Base-by-base conservation (phyloP, 2,113 vertebrate genomes). In the Myotis lucifugus region DNA sequence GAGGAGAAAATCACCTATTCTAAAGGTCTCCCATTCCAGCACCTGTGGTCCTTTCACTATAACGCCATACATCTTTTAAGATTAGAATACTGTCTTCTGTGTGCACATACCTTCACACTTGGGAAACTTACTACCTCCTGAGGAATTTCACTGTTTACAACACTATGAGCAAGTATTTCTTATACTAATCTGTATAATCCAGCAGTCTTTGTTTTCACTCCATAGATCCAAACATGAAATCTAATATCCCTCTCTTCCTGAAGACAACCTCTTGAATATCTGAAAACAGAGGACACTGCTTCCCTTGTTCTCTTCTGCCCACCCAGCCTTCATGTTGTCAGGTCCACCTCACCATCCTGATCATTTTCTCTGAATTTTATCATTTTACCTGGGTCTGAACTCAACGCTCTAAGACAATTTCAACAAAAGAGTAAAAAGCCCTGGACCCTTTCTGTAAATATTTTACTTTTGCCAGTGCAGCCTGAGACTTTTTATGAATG, bases 381-480 rank as follows among this genome's bases (percentile, higher is more conserved):
- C 54, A 48, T 61, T 96, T 83, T 56, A 54, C 64, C 17, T 84
- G 34, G 18, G 67, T 70, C 23, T 70, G 32, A 95, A 37, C 42
- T 69, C 76, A 79, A 67, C 8, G 50, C 23, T 85, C 25, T 56
- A 94, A 96, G 89, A 56, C 42, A 67, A 34, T 92, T 70, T 92
- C 21, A 85, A 76, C 34, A 84, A 42, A 6, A 61, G 12, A 88
- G 10, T 56, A 42, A 86, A 66, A 83, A 34, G 12, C 7, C 10
- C 64, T 67, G 21, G 3, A 64, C 25, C 19, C 52, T 59, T 89
- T 82, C 52, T 91, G 37, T 72, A n/a, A 40, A 78, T 69, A 56
- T 42, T 48, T 69, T 29, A 70, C 29, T 77, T 70, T 32, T 50
- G 34, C 34, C 79, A 82, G 11, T 27, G 64, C 9, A 48, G 37